Evolutionary conservation across 2,888 invertebrate species (phyloP), one percentile per base, ranked within the genome.

Genomic region (Melieria picta): DNA sequence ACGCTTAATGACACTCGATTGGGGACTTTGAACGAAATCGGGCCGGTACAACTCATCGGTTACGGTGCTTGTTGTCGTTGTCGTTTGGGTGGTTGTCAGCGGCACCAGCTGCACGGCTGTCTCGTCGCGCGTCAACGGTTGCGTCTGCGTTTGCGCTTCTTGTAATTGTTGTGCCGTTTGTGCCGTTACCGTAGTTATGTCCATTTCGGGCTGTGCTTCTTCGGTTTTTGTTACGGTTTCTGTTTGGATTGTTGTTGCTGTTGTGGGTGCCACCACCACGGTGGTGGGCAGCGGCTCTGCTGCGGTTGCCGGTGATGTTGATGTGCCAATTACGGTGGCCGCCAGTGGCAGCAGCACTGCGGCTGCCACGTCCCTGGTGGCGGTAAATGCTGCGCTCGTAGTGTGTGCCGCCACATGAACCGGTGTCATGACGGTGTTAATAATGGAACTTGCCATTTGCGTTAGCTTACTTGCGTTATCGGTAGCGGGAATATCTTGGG

Each of bases 401-500:
- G 81, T 77, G 67, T 77, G 72, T 70, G 79, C 77, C 72, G 79
- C 80, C 73, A 80, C 77, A 79, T 75, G 82, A 73, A 82, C 80
- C 75, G 79, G 80, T 73, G 77, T 79, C 60, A 79, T 75, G 76
- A 84, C 74, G 71, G 79, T 81, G 75, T 80, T 80, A 79, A 79
- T 80, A 79, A 83, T 82, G 81, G 83, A 83, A 81, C 82, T 81
- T 74, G 83, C 83, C 81, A 81, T 78, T 77, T 81, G 80, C 74
- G 83, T 85, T 85, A 85, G 82, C 83, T 82, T 82, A 74, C 81
- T 82, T 79, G 82, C 80, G n/a, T 10, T 60, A n/a, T 68, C 67
- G 46, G 74, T 67, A 52, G 71, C 42, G 30, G 78, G 71, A 61
- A 65, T 73, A 42, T 74, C 73, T 77, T 78, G 76, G 74, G 77